A percentile compares a stretch with the other conserved stretches of the same genome.
Evolutionary conservation across 2,113 vertebrate species (phyloP).

Genomic region (Morone saxatilis): DNA sequence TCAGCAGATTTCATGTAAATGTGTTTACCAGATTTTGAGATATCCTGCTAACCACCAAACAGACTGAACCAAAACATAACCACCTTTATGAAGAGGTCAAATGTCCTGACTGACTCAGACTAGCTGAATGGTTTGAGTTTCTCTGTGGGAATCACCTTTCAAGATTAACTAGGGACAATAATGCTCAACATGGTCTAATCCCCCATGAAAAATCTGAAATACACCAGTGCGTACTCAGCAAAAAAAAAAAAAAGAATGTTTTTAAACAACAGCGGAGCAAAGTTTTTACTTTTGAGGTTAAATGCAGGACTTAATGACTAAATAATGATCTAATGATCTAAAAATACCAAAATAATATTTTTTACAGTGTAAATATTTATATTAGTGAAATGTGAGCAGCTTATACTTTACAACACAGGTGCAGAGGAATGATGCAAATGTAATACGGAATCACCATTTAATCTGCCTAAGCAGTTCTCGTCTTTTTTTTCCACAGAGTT

Average conservation of each 20-base stretch:
- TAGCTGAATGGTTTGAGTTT: background rate
- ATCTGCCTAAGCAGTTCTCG: background rate
- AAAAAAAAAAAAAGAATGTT: background rate
- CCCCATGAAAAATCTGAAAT: background rate
- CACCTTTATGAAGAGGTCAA: background rate
- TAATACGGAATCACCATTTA: background rate
- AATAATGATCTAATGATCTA: background rate
- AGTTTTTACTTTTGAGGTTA: background rate
- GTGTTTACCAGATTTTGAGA: conserved; percentile 10
- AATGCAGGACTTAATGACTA: background rate
- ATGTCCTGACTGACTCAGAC: background rate
- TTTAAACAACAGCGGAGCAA: background rate
- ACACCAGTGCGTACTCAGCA: background rate
- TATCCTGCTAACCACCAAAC: background rate
- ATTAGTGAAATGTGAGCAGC: background rate
- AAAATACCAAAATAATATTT: background rate
- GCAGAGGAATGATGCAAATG: background rate
- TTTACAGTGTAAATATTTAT: background rate
- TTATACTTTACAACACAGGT: background rate
- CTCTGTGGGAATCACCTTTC: conserved; percentile 3
- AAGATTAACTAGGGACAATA: background rate
- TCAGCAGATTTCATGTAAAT: background rate
- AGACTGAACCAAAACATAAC: background rate
- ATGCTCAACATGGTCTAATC: background rate
- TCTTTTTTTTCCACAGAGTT: background rate